Base-by-base conservation (phyloP, 2,797 vertebrate genomes). In the Nannoperca australis region DNA sequence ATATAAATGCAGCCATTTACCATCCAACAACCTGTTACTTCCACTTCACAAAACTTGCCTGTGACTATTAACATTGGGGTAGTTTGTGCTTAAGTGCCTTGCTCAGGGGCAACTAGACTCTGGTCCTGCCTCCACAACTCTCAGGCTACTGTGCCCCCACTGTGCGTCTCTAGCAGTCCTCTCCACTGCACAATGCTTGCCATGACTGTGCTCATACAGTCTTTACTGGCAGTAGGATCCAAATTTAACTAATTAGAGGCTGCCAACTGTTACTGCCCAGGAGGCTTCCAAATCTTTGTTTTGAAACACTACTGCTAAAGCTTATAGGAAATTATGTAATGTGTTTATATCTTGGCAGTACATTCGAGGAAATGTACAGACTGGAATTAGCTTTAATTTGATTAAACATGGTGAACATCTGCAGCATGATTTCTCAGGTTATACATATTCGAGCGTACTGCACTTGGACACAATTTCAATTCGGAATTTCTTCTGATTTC, bases 211-310 rank as follows among this genome's bases (percentile, higher is more conserved):
- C 79, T 66, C 30, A 12, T 34, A 40, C 53, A 58, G 22, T 67
- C 61, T 40, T 51, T 36, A 38, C 60, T 36, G 72, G 55, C 47
- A 55, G n/a, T 73, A 30, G 32, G 70, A 70, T 56, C 59, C 78
- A 70, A 81, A 81, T 65, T 47, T 49, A 54, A 69, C 55, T 60
- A 81, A 76, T 88, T 72, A 78, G 62, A 56, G 12, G 55, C 66
- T 56, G 58, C 59, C 49, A 77, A 74, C 82, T 77, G 75, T 64
- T 73, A 13, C 36, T 32, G 42, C 6, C 45, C 27, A 20, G 71
- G 74, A 70, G 44, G 47, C 22, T 24, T 66, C n/a, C 42, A 56
- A 62, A 65, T 61, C 47, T 15, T 42, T 20, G 18, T 51, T 70
- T 20, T 24, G 13, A 76, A 70, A 78, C 32, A 36, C 40, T 34